These are phyloP conservation scores for Aleiodes alternator DNA, from an alignment of 2,888 invertebrate species.

Conservation along the genomic window DNA sequence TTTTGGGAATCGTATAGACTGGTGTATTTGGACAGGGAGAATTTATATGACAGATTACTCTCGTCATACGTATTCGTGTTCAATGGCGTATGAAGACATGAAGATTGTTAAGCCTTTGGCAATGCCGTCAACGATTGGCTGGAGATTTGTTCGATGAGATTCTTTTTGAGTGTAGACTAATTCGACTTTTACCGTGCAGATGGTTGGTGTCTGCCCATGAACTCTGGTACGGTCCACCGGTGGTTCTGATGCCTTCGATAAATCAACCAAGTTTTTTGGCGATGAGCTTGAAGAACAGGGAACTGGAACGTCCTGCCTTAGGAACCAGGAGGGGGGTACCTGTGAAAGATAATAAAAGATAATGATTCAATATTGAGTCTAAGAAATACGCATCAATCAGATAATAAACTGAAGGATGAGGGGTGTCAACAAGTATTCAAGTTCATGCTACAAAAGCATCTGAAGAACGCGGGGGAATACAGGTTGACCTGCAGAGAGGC, in stretches of 20 bases:
- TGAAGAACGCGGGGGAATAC: conserved; percentile 31
- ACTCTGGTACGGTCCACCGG: conserved; percentile 63
- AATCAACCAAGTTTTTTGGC: conserved; percentile 43
- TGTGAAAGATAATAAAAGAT: conserved; percentile 6
- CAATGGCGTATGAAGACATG: conserved; percentile 60
- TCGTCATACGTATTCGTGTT: conserved; percentile 57
- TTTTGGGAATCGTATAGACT: not conserved
- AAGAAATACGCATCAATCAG: not conserved
- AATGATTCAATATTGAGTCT: not conserved
- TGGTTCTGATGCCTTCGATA: conserved; percentile 60
- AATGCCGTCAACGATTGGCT: not conserved
- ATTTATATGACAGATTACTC: conserved; percentile 26
- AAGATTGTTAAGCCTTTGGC: conserved; percentile 1
- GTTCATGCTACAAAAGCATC: conserved; percentile 31
- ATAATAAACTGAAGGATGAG: conserved; percentile 16
- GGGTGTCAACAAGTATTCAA: conserved; percentile 46
- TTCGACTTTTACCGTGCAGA: conserved; percentile 68
- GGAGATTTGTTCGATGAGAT: not conserved
- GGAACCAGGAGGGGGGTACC: conserved; percentile 69
- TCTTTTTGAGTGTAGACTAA: not conserved
- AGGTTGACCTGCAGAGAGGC: conserved; percentile 48
- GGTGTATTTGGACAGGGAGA: conserved; percentile 12
- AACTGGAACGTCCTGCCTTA: conserved; percentile 68
- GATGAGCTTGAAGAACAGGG: conserved; percentile 49
- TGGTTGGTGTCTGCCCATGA: conserved; percentile 72